Base-by-base conservation (phyloP, 2,888 invertebrate species). In the Epinotia nisella region DNA sequence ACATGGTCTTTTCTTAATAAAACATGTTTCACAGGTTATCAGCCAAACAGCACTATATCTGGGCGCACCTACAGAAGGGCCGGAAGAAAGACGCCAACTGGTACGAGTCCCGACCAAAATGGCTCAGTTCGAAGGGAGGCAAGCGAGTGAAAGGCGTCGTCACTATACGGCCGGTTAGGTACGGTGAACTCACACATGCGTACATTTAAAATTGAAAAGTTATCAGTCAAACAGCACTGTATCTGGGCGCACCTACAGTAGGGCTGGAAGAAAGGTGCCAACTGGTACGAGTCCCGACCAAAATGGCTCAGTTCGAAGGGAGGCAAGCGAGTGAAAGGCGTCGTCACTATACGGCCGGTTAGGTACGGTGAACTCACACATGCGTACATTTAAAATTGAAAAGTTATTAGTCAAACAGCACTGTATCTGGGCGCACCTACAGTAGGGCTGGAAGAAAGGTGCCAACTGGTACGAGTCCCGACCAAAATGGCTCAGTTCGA, bases 331-430 rank as follows among this genome's bases (percentile, higher is more conserved):
- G 76, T 79, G 0, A 83, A 82, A 73, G 82, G 82, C 0, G 78
- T 81, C 0, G 79, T 78, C 0, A 77, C 82, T 1, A 60, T 83
- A 17, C 80, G 80, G 5, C 83, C 85, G 0, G 81, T 83, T 0
- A 80, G 64, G 64, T 64, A 64, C 17, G 17, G 7, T n/a, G n/a
- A n/a, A n/a, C n/a, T n/a, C n/a, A n/a, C n/a, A n/a, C n/a, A n/a
- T n/a, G n/a, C n/a, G n/a, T n/a, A n/a, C n/a, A n/a, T n/a, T n/a
- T n/a, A n/a, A n/a, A n/a, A n/a, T n/a, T n/a, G n/a, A n/a, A n/a
- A 93, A 92, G 75, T 80, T 82, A 21, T 83, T 88, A 78, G 93
- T 92, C 1, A 93, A 92, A 75, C 87, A 90, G 24, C 93, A 93
- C 76, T 93, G 79, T 78, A 87, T 90, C 24, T 83, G 83, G 81